A percentile compares a stretch with the other conserved stretches of the same genome.
phyloP scores from a whole-genome alignment of 2,797 vertebrate genomes.

The Hydrolagus colliei region DNA sequence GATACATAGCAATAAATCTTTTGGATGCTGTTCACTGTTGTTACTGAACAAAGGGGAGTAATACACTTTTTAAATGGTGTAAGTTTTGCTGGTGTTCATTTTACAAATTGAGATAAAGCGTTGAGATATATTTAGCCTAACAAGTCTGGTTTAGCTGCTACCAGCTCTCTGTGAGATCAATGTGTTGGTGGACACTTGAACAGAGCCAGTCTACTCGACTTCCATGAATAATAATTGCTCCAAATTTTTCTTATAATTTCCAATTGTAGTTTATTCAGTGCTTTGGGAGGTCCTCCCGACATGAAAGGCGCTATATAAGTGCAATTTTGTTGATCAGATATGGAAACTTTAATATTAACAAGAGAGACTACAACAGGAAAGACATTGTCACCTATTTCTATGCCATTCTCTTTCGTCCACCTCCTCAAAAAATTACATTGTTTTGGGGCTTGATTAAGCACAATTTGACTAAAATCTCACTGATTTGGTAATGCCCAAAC shows the following conservation, averaged over 20 bases:
- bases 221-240: neutral
- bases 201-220: neutral
- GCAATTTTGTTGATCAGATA: too few relatives aligned
- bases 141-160: too few relatives aligned
- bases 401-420: neutral
- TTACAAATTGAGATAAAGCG: neutral
- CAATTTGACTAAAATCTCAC: too few relatives aligned
- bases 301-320: too few relatives aligned
- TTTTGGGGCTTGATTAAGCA: neutral
- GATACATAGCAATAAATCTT: too few relatives aligned
- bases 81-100: neutral
- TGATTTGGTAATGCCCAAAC: neutral
- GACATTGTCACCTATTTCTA: too few relatives aligned
- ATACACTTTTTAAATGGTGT: neutral
- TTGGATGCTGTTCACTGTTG: neutral
- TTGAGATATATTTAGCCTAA: neutral
- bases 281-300: too few relatives aligned
- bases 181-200: too few relatives aligned
- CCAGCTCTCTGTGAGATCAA: too few relatives aligned
- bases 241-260: too few relatives aligned
- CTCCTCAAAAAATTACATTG: neutral
- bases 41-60: neutral
- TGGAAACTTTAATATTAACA: too few relatives aligned
- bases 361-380: neutral
- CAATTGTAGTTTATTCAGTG: too few relatives aligned